A percentile compares a stretch with the other conserved stretches of the same genome.
These are phyloP conservation scores for Simalia tracyae DNA, from an alignment of 2,797 vertebrate genomes.

Conservation along the genomic window DNA sequence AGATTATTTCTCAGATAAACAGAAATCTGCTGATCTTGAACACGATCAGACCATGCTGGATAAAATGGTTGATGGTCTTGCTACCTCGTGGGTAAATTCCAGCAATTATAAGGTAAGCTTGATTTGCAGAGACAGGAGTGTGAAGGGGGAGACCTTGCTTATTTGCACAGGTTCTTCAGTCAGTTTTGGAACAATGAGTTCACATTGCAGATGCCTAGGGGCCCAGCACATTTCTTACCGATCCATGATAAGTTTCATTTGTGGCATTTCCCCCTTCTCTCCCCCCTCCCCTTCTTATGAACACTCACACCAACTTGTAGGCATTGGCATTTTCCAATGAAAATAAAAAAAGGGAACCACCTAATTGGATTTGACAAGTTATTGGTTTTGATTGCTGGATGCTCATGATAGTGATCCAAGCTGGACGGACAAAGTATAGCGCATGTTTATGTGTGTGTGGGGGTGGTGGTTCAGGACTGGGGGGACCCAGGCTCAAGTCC, in stretches of 20 bases:
- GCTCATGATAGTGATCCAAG: not conserved
- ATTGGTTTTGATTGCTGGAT: not conserved
- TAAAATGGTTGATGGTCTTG: slow-evolving; percentile 95
- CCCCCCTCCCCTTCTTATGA: not conserved
- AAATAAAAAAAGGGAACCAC: not conserved
- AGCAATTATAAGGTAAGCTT: slow-evolving; percentile 97
- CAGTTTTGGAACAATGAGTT: not conserved
- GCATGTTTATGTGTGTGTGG: not conserved
- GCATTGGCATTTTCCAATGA: not conserved
- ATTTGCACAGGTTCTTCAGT: not conserved
- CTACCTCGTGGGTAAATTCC: slow-evolving; percentile 95
- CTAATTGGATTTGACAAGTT: not conserved
- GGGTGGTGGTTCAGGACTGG: not conserved
- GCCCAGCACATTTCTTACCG: not conserved
- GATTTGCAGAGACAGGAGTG: not conserved
- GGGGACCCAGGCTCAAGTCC: not conserved
- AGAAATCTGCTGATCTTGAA: slow-evolving; percentile 93
- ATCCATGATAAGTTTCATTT: not conserved
- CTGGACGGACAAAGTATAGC: not conserved
- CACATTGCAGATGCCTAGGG: slow-evolving; percentile 5
- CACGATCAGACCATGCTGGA: slow-evolving; percentile 95
- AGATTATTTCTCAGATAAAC: slow-evolving; percentile 90
- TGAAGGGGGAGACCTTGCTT: not conserved
- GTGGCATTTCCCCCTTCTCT: not conserved
- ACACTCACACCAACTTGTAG: not conserved